Evolutionary conservation across 1,140 invertebrate genomes (phyloP), one percentile per base, ranked within the genome.

Genomic region (Subanguina moxae): DNA sequence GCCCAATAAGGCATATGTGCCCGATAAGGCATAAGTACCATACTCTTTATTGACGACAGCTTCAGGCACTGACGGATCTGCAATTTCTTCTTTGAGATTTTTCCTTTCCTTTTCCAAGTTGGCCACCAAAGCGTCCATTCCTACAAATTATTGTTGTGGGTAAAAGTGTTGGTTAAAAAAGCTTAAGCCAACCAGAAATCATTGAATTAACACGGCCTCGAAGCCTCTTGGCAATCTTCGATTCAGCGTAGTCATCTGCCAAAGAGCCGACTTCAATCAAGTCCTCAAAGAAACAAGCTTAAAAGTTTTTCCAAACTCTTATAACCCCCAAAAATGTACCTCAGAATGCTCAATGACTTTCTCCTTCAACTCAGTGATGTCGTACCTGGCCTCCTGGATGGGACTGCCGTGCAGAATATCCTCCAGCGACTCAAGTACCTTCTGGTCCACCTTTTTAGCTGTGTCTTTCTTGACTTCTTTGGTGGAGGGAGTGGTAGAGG

Each of bases 321-420:
- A 46, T 30, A 64, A 19, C 15, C 25, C 23, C 3, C 3, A 38
- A 3, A 38, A 3, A 11, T 8, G 15, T 52, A 73, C 73, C 65
- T 77, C 75, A 8, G 69, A 68, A 57, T 77, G 75, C 66, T 77
- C 75, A 17, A 77, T 73, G 38, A 77, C 66, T 48, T 77, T 70
- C 63, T 77, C 75, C 30, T 76, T 76, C 42, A 77, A 57, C 38
- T 72, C 75, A 25, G 62, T 69, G 32, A 77, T 74, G 56, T 77
- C 75, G 23, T 77, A 68, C 42, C 66, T 71, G 13, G 75, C 75
- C 57, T 77, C 75, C 3, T 74, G 59, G 23, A 77, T 65, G 1
- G 65, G 48, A 21, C 64, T 48, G 30, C 75, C 75, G 21, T 73
- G 64, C 17, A 76, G 57, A 56, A 74, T 65, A n/a, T 77, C 71